Evolutionary conservation across 2,888 invertebrate genomes (phyloP).

Genomic region (Minunthozetes semirufus): DNA sequence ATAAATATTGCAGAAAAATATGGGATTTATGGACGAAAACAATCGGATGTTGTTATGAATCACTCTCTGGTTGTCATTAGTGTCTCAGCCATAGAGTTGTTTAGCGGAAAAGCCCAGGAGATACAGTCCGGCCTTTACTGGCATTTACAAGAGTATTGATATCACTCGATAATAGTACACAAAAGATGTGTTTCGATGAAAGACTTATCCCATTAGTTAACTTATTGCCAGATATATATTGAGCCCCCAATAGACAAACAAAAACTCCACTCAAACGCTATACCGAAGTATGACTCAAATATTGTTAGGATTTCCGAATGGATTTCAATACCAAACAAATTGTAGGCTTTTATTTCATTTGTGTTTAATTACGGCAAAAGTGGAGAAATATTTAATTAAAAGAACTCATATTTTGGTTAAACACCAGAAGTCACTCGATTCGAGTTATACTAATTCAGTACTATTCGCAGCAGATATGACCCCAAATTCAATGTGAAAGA

Average conservation of each 20-base stretch:
- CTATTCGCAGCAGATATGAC: too few relatives aligned
- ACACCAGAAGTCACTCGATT: not conserved
- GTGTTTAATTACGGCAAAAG: not conserved
- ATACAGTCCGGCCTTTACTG: not conserved
- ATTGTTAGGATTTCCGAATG: too few relatives aligned
- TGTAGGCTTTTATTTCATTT: not conserved
- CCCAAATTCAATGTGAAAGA: too few relatives aligned
- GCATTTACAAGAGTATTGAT: not conserved
- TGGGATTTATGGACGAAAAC: too few relatives aligned
- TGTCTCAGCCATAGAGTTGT: too few relatives aligned
- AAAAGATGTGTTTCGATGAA: not conserved
- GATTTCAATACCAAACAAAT: not conserved
- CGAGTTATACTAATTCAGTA: too few relatives aligned
- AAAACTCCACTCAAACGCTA: not conserved
- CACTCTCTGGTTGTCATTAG: too few relatives aligned
- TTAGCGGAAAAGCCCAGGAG: not conserved
- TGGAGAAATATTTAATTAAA: not conserved
- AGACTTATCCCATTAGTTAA: not conserved
- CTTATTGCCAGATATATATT: not conserved
- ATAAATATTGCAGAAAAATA: too few relatives aligned
- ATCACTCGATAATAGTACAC: not conserved
- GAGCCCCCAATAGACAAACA: not conserved
- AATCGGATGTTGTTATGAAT: too few relatives aligned
- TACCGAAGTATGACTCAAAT: too few relatives aligned
- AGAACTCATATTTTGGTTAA: not conserved